A percentile compares a stretch with the other conserved stretches of the same genome.
These are phyloP conservation scores for Rhegmatorhina hoffmannsi DNA, from an alignment of 2,113 vertebrate genomes.

Conservation along the genomic window DNA sequence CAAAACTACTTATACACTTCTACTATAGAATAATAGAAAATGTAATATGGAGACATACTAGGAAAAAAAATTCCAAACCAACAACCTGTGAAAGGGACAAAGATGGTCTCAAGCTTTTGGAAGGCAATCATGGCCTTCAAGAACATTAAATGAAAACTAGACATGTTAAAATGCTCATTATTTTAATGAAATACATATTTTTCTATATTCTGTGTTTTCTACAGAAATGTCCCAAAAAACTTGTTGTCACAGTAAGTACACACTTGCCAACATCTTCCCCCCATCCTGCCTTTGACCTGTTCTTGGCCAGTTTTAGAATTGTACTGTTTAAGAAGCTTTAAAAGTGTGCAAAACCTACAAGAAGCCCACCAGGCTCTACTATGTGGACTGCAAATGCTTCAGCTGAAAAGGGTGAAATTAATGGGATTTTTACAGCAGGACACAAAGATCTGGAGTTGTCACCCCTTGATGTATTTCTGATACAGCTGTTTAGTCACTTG, in stretches of 20 bases:
- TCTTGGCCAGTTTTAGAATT: neutral
- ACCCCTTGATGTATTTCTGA: neutral
- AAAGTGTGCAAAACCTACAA: neutral
- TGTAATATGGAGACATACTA: neutral
- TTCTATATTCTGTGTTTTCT: neutral
- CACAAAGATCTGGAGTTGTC: neutral
- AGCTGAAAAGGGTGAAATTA: neutral
- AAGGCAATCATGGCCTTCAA: neutral
- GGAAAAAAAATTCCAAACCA: neutral
- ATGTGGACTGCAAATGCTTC: neutral
- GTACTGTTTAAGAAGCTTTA: neutral
- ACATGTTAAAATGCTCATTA: neutral
- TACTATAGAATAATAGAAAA: neutral
- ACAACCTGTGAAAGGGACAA: neutral
- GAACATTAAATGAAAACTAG: neutral
- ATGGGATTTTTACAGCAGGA: neutral
- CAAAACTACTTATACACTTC: neutral
- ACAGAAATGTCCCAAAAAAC: neutral
- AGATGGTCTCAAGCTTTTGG: neutral
- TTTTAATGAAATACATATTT: neutral
- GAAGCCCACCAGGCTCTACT: neutral
- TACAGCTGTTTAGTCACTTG: neutral
- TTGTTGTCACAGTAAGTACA: neutral
- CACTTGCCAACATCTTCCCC: neutral
- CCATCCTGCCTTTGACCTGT: accelerated